Percentiles rank a stretch among this genome's conserved stretches.
Evolutionary conservation across 2,113 vertebrate genomes (phyloP).

Genomic region (Petroica traversi): DNA sequence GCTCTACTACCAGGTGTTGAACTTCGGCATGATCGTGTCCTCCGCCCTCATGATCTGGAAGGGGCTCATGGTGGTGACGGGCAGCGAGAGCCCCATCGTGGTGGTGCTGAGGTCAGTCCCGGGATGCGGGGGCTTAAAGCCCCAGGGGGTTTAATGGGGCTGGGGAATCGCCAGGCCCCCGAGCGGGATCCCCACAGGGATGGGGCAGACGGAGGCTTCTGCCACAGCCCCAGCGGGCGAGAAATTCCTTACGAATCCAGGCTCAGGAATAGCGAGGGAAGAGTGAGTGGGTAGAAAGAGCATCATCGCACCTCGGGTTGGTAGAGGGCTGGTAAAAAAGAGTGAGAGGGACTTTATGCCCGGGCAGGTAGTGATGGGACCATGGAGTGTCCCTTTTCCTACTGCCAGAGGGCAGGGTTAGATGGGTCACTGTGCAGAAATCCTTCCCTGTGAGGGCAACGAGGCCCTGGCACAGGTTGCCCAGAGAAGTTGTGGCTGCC

Average conservation of each 20-base stretch:
- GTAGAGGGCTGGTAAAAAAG: background rate
- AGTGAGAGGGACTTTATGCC: background rate
- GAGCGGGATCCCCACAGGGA: background rate
- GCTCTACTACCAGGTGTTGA: slow-evolving; percentile 98
- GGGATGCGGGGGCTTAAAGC: background rate
- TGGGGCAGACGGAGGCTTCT: background rate
- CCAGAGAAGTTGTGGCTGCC: background rate
- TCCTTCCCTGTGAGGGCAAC: background rate
- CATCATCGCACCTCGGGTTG: accelerated
- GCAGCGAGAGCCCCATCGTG: slow-evolving; percentile 97
- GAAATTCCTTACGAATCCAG: background rate
- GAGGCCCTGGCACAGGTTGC: background rate
- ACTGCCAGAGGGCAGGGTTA: background rate
- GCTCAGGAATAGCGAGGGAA: too few species aligned
- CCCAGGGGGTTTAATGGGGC: background rate
- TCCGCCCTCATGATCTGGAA: slow-evolving; percentile 99
- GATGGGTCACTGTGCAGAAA: background rate
- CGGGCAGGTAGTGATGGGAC: too few species aligned
- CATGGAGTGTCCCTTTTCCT: background rate
- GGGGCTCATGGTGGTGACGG: slow-evolving; percentile 95
- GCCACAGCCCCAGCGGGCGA: accelerated
- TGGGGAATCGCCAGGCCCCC: too few species aligned
- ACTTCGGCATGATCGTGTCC: slow-evolving; percentile 99
- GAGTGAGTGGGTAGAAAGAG: background rate
- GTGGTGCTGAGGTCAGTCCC: slow-evolving; percentile 90